phyloP scores from a whole-genome alignment of 2,113 vertebrate genomes.

The Phodopus roborovskii region DNA sequence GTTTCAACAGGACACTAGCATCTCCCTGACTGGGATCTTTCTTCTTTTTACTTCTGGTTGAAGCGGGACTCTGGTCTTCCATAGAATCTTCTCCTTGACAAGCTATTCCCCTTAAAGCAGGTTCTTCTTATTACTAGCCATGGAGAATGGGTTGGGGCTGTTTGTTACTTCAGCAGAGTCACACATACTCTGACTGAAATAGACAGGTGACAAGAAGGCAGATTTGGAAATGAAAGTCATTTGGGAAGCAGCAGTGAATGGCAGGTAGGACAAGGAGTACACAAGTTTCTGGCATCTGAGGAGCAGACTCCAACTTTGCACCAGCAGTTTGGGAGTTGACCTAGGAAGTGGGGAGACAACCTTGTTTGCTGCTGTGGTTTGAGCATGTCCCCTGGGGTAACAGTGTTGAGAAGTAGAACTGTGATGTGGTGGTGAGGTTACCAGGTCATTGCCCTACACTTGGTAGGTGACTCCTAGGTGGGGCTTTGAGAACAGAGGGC shows the following conservation, averaged over 20 bases:
- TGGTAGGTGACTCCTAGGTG: neutral
- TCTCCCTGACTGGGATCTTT: neutral
- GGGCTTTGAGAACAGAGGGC: neutral
- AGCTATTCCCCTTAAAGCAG: neutral
- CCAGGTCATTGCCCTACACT: neutral
- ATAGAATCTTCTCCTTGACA: neutral
- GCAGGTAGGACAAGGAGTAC: neutral
- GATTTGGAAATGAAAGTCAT: neutral
- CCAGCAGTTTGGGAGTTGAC: neutral
- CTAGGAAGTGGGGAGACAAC: slow-evolving; percentile 17
- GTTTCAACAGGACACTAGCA: neutral
- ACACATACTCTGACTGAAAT: neutral
- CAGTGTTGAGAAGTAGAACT: neutral
- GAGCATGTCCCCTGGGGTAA: neutral
- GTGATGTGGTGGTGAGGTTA: neutral
- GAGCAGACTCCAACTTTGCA: neutral
- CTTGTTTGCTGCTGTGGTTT: neutral
- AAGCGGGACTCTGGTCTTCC: too few relatives aligned
- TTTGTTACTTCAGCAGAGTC: slow-evolving; percentile 5
- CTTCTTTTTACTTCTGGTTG: neutral
- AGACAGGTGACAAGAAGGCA: neutral
- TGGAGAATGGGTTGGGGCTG: neutral
- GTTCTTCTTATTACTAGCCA: neutral
- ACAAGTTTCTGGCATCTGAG: neutral
- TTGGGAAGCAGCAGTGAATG: neutral